These are phyloP conservation scores for Zaprionus ghesquierei DNA, from an alignment of 1,140 invertebrate genomes.

Conservation along the genomic window DNA sequence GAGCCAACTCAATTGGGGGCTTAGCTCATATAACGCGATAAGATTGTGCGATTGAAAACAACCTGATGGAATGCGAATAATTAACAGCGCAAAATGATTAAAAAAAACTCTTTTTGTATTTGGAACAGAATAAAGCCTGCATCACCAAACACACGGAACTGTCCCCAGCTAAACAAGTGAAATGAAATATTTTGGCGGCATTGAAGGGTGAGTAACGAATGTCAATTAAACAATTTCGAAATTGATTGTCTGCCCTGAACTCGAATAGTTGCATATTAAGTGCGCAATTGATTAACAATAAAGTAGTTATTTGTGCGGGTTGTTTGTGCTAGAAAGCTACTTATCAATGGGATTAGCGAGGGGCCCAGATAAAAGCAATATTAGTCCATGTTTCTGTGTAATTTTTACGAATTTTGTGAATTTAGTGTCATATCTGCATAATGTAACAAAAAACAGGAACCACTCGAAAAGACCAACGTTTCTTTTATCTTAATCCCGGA, in stretches of 20 bases:
- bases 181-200: slow-evolving; percentile 71
- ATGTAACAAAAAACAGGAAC: too few relatives aligned
- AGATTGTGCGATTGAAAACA: slow-evolving; percentile 47
- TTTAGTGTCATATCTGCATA: too few relatives aligned
- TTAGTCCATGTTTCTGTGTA: neutral
- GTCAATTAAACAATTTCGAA: slow-evolving; percentile 5
- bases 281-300: slow-evolving; percentile 38
- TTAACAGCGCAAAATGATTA: neutral
- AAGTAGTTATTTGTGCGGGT: neutral
- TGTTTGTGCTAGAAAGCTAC: slow-evolving; percentile 11
- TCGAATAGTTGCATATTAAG: slow-evolving; percentile 15
- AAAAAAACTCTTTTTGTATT: neutral
- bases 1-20: neutral
- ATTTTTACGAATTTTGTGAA: neutral
- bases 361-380: neutral
- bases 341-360: slow-evolving; percentile 19
- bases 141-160: neutral
- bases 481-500: neutral
- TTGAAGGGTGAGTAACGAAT: slow-evolving; percentile 68
- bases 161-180: neutral
- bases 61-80: neutral
- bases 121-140: neutral
- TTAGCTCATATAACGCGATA: slow-evolving; percentile 47
- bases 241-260: slow-evolving; percentile 9
- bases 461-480: neutral